Evolutionary conservation across 2,888 invertebrate species (phyloP), one percentile per base, ranked within the genome.

Genomic region (Meta bourneti): DNA sequence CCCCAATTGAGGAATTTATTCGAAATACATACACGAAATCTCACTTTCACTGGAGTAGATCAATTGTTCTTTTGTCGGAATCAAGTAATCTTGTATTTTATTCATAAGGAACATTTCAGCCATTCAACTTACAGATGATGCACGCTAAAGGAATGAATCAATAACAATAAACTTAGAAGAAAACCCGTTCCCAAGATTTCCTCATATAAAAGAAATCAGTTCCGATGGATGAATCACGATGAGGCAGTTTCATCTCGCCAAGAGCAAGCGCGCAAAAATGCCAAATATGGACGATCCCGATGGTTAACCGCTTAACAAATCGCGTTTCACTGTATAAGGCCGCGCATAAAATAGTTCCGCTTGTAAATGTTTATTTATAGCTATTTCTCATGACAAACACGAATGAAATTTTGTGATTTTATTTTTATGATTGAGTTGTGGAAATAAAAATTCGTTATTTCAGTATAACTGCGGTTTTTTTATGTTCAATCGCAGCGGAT

Each of bases 271-370:
- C 84, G 72, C 83, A 54, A 84, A 61, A 9, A 9, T n/a, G 90
- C 90, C 90, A 90, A 90, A 72, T 79, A 19, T 84, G 20, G 79
- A 48, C 0, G 8, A 16, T 49, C 20, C 4, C 5, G 71, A 20
- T 79, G 52, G 20, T 19, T 16, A 83, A 71, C 90, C 83, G 83
- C 84, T 52, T 84, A 75, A 84, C 84, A 51, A 90, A 51, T 90
- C 90, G 20, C 71, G 19, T 71, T 48, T 74, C n/a, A 16, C 16
- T 84, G 90, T 90, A 84, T 84, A 51, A 83, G 48, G 52, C 90
- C 90, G 90, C 90, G 34, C 19, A 49, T 54, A 34, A 90, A 82
- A 70, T 77, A 84, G 84, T 83, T 79, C 84, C 16, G 1, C 13
- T 7, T n/a, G 19, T 8, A 71, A 9, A 54, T 16, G 5, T 61